Percentiles rank a stretch among this genome's conserved stretches.
phyloP scores from a whole-genome alignment of 2,888 invertebrate species.

The Arctia plantaginis region DNA sequence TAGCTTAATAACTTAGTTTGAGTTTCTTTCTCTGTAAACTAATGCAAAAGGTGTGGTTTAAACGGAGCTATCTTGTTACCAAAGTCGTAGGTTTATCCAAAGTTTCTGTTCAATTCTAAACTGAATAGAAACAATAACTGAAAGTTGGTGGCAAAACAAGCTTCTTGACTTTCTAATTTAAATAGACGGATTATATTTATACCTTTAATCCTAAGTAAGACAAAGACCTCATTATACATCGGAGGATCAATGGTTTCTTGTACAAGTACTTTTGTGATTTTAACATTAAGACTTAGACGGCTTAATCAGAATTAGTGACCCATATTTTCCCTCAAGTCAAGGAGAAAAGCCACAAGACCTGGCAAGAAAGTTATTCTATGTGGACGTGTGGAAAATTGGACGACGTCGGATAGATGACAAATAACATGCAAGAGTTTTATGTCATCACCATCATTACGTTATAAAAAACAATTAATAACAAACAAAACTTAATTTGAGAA shows the following conservation, averaged over 20 bases:
- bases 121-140: constrained; percentile 31
- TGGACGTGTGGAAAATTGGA: neutral
- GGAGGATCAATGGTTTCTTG: neutral
- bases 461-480: too few relatives aligned
- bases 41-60: constrained; percentile 21
- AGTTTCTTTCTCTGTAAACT: constrained; percentile 13
- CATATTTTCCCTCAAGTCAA: neutral
- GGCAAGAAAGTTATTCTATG: neutral
- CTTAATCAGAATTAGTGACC: neutral
- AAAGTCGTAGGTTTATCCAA: constrained; percentile 33
- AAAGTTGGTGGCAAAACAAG: constrained; percentile 42
- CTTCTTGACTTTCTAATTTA: constrained; percentile 24
- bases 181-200: constrained; percentile 25
- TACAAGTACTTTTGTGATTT: neutral
- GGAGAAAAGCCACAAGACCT: neutral
- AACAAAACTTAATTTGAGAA: too few relatives aligned
- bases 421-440: neutral
- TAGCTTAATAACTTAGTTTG: constrained; percentile 1
- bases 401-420: neutral
- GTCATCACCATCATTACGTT: neutral
- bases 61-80: constrained; percentile 28
- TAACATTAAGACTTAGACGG: neutral
- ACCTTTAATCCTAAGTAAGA: neutral
- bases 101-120: constrained; percentile 42
- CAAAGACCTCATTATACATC: neutral